phyloP scores from a whole-genome alignment of 2,113 vertebrate species.

The Okapia johnstoni region DNA sequence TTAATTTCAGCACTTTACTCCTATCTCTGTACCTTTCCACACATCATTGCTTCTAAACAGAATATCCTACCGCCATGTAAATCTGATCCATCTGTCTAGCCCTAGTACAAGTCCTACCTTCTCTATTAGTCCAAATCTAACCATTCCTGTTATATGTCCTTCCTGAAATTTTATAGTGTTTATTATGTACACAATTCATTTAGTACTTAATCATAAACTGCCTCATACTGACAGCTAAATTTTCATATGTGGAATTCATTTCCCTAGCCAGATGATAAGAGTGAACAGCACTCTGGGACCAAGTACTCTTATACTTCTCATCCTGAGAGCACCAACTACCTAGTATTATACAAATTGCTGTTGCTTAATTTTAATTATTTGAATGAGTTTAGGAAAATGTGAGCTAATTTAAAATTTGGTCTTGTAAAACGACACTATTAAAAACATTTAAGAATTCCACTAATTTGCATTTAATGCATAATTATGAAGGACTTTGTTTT shows the following conservation, averaged over 20 bases:
- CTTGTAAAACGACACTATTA: background rate
- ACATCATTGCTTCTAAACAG: background rate
- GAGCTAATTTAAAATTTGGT: background rate
- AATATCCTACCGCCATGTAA: background rate
- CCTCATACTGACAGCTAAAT: background rate
- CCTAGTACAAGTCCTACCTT: background rate
- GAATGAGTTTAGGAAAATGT: background rate
- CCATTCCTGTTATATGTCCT: background rate
- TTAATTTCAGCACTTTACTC: background rate
- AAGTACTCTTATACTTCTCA: background rate
- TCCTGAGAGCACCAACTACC: background rate
- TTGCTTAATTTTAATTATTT: conserved; percentile 33
- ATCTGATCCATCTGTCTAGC: background rate
- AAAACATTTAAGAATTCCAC: conserved; percentile 4
- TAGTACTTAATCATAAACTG: background rate
- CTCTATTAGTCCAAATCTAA: background rate
- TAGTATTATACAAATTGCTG: background rate
- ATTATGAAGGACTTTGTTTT: background rate
- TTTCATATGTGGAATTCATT: conserved; percentile 15
- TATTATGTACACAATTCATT: background rate
- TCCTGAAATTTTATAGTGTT: background rate
- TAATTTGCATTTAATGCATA: conserved; percentile 14
- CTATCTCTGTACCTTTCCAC: background rate
- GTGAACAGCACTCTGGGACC: background rate
- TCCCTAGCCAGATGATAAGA: background rate